Percentiles rank a stretch among this genome's conserved stretches.
These are phyloP conservation scores for Tapirus indicus DNA, from an alignment of 2,797 vertebrate genomes.

Conservation along the genomic window DNA sequence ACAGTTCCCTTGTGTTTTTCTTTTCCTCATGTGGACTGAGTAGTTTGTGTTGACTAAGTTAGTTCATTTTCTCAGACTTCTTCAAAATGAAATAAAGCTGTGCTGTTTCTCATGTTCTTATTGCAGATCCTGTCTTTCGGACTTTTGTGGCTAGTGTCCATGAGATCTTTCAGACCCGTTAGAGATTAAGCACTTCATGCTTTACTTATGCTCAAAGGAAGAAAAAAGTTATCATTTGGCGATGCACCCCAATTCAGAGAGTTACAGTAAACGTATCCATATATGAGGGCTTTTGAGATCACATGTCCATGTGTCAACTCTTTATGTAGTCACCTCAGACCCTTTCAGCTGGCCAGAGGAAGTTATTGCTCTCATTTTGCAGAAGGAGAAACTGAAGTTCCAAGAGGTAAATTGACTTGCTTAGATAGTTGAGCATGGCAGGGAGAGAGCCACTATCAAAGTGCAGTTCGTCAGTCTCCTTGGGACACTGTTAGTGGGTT, in stretches of 20 bases:
- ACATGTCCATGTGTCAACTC: not conserved
- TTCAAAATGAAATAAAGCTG: conserved; percentile 82
- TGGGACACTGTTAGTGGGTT: not conserved
- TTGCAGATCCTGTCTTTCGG: not conserved
- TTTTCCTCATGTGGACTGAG: conserved; percentile 75
- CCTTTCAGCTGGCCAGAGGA: not conserved
- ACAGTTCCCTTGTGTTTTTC: conserved; percentile 74
- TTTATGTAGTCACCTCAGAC: not conserved
- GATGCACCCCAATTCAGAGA: not conserved
- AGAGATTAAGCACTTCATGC: not conserved
- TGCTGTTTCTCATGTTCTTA: conserved; percentile 5
- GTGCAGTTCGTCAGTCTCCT: not conserved
- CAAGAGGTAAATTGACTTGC: not conserved
- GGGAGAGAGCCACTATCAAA: not conserved
- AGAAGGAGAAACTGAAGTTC: not conserved
- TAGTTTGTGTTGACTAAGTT: conserved; percentile 74
- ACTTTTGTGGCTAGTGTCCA: not conserved
- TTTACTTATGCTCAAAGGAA: not conserved
- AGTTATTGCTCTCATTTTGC: not conserved
- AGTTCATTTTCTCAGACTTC: conserved; percentile 82
- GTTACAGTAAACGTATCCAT: not conserved
- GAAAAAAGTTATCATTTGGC: not conserved
- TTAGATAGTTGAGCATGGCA: not conserved
- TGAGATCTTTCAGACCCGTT: not conserved
- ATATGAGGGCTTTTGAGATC: not conserved